Percentiles rank a stretch among this genome's conserved stretches.
phyloP scores from a whole-genome alignment of 2,888 invertebrate species.

The Molorchus minor region DNA sequence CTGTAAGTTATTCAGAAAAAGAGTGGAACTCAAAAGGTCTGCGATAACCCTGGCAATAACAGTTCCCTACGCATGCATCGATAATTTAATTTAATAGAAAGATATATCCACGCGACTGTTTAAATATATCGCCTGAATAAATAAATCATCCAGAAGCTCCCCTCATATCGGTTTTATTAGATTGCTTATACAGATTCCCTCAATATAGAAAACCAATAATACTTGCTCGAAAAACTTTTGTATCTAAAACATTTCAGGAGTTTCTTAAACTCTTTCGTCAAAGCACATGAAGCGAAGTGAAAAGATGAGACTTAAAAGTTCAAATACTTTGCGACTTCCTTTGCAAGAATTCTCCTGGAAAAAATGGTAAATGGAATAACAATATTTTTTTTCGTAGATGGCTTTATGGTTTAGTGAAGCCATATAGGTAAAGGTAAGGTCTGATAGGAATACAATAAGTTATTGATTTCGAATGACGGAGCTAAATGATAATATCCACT shows the following conservation, averaged over 20 bases:
- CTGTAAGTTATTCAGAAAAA: too few relatives aligned
- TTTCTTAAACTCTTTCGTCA: conserved; percentile 15
- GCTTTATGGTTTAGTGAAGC: background rate
- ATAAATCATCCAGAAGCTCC: conserved; percentile 9
- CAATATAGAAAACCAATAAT: conserved; percentile 13
- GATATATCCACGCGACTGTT: background rate
- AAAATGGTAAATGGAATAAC: conserved; percentile 6
- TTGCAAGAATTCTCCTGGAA: background rate
- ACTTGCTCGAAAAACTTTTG: conserved; percentile 18
- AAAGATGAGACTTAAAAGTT: conserved; percentile 25
- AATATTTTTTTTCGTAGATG: background rate
- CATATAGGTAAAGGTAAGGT: too few relatives aligned
- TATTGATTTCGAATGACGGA: too few relatives aligned
- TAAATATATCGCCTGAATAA: conserved; percentile 5
- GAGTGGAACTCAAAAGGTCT: too few relatives aligned
- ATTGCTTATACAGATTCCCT: conserved; percentile 22
- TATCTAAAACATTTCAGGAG: conserved; percentile 14
- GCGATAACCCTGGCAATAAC: too few relatives aligned
- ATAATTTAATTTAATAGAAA: conserved; percentile 3
- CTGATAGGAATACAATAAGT: too few relatives aligned
- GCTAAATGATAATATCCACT: too few relatives aligned
- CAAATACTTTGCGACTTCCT: conserved; percentile 21
- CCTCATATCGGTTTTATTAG: conserved; percentile 18
- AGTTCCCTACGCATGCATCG: too few relatives aligned
- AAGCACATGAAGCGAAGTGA: conserved; percentile 16